phyloP scores from a whole-genome alignment of 2,888 invertebrate genomes.

The Eilema griseolum region DNA sequence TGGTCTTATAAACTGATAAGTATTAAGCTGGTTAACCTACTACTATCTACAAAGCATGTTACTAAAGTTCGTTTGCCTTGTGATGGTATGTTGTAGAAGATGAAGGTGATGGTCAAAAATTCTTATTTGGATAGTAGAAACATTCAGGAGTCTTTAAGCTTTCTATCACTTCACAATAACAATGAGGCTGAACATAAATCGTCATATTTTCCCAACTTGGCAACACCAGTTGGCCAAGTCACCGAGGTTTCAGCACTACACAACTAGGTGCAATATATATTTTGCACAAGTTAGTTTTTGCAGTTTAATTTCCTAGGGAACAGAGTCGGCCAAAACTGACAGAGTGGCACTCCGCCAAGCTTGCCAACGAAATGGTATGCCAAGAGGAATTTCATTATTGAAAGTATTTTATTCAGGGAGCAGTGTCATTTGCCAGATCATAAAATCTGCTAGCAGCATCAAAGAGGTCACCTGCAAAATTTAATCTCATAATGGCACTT shows the following conservation, averaged over 20 bases:
- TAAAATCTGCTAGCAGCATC: conserved; percentile 38
- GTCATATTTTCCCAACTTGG: conserved; percentile 25
- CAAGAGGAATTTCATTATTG: conserved; percentile 78
- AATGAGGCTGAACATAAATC: background rate
- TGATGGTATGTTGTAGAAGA: background rate
- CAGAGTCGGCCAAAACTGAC: conserved; percentile 63
- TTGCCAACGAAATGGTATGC: conserved; percentile 64
- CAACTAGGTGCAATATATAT: conserved; percentile 47
- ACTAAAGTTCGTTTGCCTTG: background rate
- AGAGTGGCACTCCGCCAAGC: conserved; percentile 75
- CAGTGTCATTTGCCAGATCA: conserved; percentile 38
- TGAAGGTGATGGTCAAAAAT: too few species aligned
- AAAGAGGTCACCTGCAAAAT: conserved; percentile 42
- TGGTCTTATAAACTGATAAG: background rate
- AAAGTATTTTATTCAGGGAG: conserved; percentile 68
- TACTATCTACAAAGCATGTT: background rate
- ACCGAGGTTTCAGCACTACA: conserved; percentile 31
- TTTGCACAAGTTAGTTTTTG: conserved; percentile 52
- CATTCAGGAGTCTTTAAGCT: background rate
- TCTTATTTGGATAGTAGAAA: too few species aligned
- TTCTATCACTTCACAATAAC: background rate
- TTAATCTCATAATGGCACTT: conserved; percentile 19
- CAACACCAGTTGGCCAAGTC: conserved; percentile 33
- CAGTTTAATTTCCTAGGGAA: conserved; percentile 55
- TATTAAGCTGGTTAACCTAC: too few species aligned